Percentiles rank a stretch among this genome's conserved stretches.
phyloP scores from a whole-genome alignment of 2,797 vertebrate species.

The Fratercula arctica region DNA sequence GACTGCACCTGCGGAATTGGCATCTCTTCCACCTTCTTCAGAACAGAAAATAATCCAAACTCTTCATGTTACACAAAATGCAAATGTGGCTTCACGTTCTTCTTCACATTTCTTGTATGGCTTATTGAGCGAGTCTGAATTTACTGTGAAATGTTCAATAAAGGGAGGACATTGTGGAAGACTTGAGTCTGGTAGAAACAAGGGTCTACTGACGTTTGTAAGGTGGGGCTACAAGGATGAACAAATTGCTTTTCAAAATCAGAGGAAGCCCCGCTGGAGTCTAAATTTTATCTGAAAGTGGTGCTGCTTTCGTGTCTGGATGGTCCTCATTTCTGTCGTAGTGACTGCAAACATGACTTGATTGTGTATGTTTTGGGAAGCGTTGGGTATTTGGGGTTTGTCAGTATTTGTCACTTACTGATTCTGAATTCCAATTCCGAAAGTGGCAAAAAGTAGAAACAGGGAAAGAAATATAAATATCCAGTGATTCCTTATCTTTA shows the following conservation, averaged over 20 bases:
- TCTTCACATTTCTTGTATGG: background rate
- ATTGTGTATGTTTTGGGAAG: background rate
- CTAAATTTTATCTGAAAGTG: background rate
- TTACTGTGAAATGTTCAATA: background rate
- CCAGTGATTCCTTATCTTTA: background rate
- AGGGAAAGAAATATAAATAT: fast-evolving
- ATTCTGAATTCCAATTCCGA: background rate
- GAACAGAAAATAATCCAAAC: background rate
- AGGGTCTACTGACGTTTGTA: background rate
- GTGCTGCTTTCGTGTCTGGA: background rate
- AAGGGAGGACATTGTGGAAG: background rate
- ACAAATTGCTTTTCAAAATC: background rate
- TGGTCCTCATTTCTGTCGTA: background rate
- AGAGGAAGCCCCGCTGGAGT: fast-evolving
- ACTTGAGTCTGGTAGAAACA: background rate
- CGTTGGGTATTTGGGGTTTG: background rate
- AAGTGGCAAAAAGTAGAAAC: background rate
- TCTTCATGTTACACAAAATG: fast-evolving
- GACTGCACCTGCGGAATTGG: background rate
- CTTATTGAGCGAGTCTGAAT: background rate
- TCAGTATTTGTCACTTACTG: background rate
- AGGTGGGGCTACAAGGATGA: background rate
- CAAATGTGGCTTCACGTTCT: background rate
- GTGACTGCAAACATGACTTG: background rate
- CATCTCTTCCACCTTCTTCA: background rate